A percentile compares a stretch with the other conserved stretches of the same genome.
Evolutionary conservation across 2,888 invertebrate genomes (phyloP).

Genomic region (Acrocyrtus sp.): DNA sequence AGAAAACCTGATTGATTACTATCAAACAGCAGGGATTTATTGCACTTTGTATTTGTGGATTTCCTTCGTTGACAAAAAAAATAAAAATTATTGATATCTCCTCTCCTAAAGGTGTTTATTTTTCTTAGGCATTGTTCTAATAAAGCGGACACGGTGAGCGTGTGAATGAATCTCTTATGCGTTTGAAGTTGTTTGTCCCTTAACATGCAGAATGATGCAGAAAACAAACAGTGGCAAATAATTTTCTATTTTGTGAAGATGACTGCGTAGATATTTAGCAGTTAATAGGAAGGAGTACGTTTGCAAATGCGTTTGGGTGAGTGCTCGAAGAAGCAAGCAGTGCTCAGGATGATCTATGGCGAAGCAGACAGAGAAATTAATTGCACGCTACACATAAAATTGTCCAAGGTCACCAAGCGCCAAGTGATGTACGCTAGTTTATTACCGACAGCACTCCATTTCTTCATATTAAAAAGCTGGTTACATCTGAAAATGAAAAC

Average conservation of each 20-base stretch:
- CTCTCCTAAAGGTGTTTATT: not conserved
- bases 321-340: not conserved
- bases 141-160: not conserved
- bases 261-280: not conserved
- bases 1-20: constrained; percentile 46
- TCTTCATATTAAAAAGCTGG: too few relatives aligned
- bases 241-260: not conserved
- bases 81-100: too few relatives aligned
- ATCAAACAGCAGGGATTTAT: constrained; percentile 38
- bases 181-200: not conserved
- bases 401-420: constrained; percentile 48
- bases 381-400: constrained; percentile 34
- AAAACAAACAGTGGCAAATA: not conserved
- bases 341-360: constrained; percentile 4
- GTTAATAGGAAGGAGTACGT: not conserved
- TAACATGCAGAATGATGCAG: not conserved
- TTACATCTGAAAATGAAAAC: constrained; percentile 14
- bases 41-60: not conserved
- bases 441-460: too few relatives aligned
- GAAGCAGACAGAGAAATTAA: constrained; percentile 35
- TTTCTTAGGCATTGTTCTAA: not conserved
- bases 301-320: not conserved
- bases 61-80: constrained; percentile 18
- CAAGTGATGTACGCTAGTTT: not conserved
- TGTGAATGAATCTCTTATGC: not conserved